Evolutionary conservation across 2,797 vertebrate genomes (phyloP).

Genomic region (Zalophus californianus): DNA sequence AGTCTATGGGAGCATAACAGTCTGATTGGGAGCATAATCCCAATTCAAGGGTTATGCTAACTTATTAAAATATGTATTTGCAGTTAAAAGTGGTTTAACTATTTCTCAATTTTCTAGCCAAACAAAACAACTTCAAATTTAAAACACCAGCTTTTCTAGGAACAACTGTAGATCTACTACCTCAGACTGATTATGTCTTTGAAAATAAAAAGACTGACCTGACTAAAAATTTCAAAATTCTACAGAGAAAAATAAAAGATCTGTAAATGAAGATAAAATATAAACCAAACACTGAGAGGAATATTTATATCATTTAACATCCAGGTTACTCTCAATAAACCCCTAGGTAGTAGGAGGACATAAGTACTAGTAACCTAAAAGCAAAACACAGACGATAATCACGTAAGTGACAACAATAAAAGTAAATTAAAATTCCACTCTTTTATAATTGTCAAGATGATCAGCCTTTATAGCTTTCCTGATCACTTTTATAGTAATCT

Average conservation of each 20-base stretch:
- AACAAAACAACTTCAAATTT: slow-evolving; percentile 10
- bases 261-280: not conserved
- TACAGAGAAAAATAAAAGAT: not conserved
- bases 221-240: not conserved
- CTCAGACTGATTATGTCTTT: not conserved
- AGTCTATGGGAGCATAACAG: too few species aligned
- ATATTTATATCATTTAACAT: not conserved
- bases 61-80: slow-evolving; percentile 10
- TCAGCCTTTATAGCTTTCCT: not conserved
- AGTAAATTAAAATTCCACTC: not conserved
- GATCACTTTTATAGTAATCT: not conserved
- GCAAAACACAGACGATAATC: not conserved
- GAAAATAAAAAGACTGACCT: slow-evolving; percentile 18
- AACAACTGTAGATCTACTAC: slow-evolving; percentile 42
- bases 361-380: not conserved
- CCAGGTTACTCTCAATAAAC: not conserved
- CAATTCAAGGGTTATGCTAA: not conserved
- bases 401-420: not conserved
- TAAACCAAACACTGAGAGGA: not conserved
- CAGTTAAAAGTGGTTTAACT: not conserved
- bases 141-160: slow-evolving; percentile 45
- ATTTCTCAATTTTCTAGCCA: slow-evolving; percentile 36
- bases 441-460: not conserved
- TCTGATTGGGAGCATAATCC: not conserved
- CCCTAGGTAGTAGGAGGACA: not conserved